These are phyloP conservation scores for Pardalotus punctatus DNA, from an alignment of 2,113 vertebrate genomes.

Conservation along the genomic window DNA sequence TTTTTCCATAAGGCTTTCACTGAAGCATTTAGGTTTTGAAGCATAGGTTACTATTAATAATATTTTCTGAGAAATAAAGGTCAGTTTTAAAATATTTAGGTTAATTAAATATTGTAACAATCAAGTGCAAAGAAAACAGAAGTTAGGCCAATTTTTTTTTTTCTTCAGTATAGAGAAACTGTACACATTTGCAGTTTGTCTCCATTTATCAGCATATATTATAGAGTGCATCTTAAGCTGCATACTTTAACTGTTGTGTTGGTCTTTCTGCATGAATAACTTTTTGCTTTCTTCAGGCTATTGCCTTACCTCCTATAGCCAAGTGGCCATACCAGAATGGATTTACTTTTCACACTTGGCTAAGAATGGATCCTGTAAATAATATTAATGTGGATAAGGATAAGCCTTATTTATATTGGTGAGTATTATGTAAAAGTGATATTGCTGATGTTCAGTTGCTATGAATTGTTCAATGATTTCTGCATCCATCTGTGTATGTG, in stretches of 20 bases:
- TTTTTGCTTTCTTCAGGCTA: conserved; percentile 79
- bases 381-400: conserved; percentile 98
- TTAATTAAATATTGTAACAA: not conserved
- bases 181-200: not conserved
- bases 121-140: not conserved
- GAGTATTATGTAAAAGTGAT: conserved; percentile 38
- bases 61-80: not conserved
- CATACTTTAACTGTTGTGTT: not conserved
- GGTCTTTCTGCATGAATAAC: not conserved
- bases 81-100: not conserved
- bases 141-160: not conserved
- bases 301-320: conserved; percentile 96
- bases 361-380: conserved; percentile 97
- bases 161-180: not conserved
- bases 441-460: not conserved
- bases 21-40: not conserved
- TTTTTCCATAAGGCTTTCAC: not conserved
- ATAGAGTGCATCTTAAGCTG: not conserved
- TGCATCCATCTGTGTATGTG: not conserved
- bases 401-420: conserved; percentile 99
- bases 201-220: not conserved
- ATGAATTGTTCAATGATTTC: not conserved
- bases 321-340: conserved; percentile 99
- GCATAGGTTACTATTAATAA: not conserved
- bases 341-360: conserved; percentile 98